Conservation (phyloP, 2,888 invertebrate species). For the Drosophila anomelani region DNA sequence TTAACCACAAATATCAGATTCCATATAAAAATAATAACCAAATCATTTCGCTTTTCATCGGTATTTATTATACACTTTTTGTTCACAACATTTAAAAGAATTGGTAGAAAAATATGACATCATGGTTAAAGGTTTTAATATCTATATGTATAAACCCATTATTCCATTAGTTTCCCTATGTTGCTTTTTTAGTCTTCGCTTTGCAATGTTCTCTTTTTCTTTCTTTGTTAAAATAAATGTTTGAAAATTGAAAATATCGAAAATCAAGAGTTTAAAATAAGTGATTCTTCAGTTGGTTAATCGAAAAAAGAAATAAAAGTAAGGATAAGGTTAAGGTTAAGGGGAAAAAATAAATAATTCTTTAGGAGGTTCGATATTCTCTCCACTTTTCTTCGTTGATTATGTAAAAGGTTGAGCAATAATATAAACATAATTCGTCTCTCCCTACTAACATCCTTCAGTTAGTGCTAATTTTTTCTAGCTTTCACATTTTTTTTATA, state of each 20-base stretch:
- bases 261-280: constrained; percentile 13
- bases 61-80: constrained; percentile 47
- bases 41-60: constrained; percentile 36
- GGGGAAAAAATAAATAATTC: constrained; percentile 58
- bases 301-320: constrained; percentile 24
- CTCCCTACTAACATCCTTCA: constrained; percentile 20
- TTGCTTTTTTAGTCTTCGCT: constrained; percentile 67
- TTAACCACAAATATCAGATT: neutral
- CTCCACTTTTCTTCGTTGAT: constrained; percentile 54
- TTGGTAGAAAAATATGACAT: constrained; percentile 78
- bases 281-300: constrained; percentile 41
- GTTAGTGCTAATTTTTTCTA: constrained; percentile 55
- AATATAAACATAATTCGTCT: constrained; percentile 43
- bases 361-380: constrained; percentile 46
- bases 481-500: constrained; percentile 53
- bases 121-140: constrained; percentile 48
- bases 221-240: constrained; percentile 41
- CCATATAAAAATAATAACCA: neutral
- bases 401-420: constrained; percentile 66
- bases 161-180: constrained; percentile 45
- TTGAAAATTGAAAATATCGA: constrained; percentile 17
- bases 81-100: constrained; percentile 80
- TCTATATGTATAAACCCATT: constrained; percentile 54
- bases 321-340: constrained; percentile 38
- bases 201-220: constrained; percentile 39